phyloP scores from a whole-genome alignment of 2,113 vertebrate genomes.

The Pedionomus torquatus region DNA sequence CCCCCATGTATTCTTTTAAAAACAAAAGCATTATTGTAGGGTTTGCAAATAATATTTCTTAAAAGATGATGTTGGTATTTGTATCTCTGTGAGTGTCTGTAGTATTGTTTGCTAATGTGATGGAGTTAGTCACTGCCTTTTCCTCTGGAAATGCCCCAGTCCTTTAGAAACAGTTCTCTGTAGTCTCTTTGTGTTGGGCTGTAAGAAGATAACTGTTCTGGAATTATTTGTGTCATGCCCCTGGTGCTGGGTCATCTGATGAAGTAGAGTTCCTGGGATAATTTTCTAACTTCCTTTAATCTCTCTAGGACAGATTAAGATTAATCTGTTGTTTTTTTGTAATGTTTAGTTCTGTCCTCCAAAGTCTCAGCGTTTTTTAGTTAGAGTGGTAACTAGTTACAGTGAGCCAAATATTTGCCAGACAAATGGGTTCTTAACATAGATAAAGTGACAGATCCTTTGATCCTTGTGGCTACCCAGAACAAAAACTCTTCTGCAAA shows the following conservation, averaged over 20 bases:
- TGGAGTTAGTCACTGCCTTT: neutral
- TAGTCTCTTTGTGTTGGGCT: neutral
- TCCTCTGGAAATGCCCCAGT: neutral
- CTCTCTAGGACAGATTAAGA: neutral
- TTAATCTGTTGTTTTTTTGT: neutral
- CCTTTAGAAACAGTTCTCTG: neutral
- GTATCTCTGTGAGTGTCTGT: neutral
- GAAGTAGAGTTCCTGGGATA: neutral
- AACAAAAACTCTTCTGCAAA: neutral
- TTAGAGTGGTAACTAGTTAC: neutral
- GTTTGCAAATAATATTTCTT: neutral
- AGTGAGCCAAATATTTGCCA: neutral
- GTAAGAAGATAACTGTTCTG: neutral
- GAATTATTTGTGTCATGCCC: neutral
- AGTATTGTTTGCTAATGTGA: neutral
- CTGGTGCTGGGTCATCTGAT: neutral
- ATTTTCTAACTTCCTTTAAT: neutral
- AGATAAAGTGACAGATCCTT: neutral
- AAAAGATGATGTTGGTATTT: neutral
- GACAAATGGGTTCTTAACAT: neutral
- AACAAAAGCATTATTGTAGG: neutral
- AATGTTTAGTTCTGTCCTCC: neutral
- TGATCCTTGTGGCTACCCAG: neutral
- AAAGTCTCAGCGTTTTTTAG: neutral
- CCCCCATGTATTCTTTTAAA: neutral